Conservation (phyloP, 2,113 vertebrate genomes). For the Pomatostomus ruficeps region DNA sequence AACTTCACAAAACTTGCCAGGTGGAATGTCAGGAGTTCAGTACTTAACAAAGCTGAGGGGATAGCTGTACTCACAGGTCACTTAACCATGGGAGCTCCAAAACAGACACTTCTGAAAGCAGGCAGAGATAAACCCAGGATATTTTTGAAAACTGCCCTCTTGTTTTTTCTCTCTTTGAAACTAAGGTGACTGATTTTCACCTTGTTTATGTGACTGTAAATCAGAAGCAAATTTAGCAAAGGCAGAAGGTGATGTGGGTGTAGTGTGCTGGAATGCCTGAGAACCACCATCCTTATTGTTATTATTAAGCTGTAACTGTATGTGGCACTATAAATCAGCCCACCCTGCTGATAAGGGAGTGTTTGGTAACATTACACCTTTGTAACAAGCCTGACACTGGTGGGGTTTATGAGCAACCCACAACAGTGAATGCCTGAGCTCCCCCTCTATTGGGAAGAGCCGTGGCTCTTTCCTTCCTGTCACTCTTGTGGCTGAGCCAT, state of each 20-base stretch:
- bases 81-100: neutral
- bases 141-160: neutral
- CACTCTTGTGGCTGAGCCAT: neutral
- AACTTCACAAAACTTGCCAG: neutral
- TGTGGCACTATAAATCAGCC: neutral
- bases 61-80: neutral
- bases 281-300: neutral
- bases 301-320: neutral
- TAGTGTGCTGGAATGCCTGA: neutral
- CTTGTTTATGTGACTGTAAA: neutral
- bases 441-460: neutral
- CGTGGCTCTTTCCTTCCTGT: neutral
- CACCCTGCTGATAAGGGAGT: neutral
- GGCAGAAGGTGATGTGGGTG: neutral
- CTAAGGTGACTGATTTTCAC: neutral
- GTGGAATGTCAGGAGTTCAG: neutral
- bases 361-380: neutral
- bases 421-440: neutral
- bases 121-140: neutral
- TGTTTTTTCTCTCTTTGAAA: neutral
- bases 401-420: neutral
- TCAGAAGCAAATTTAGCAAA: constrained; percentile 11
- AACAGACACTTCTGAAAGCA: neutral
- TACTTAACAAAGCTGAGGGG: neutral
- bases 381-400: neutral